Base-by-base conservation (phyloP, 2,113 vertebrate genomes). In the Phycodurus eques region DNA sequence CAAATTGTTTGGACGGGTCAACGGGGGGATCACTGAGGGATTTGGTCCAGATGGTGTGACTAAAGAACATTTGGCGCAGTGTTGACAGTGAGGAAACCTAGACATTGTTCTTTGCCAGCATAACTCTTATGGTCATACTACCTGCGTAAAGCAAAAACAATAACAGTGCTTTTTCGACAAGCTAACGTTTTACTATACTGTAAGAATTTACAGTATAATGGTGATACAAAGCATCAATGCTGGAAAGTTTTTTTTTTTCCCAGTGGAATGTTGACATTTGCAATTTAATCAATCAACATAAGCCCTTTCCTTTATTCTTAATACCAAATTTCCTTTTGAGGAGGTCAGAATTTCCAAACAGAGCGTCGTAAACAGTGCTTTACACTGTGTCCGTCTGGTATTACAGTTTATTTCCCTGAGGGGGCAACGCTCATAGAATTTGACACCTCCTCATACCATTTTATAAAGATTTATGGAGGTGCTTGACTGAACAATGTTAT, bases 41-140 rank as follows among this genome's bases (percentile, higher is more conserved):
- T 75, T 83, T 74, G 72, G 33, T 75, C 74, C 78, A 85, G 83
- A 86, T 88, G 85, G 71, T 53, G 81, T 31, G 70, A 71, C 56
- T 47, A 57, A n/a, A 57, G 70, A 54, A 68, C 56, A 69, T 80
- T 86, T 0, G 17, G 33, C 43, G 63, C 53, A 8, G 49, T 31
- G 62, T 69, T 60, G 71, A 80, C 80, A 11, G 49, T 46, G 62
- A 73, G 46, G 68, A 80, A 81, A 77, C 43, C 51, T 12, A 4
- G n/a, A 60, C 39, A 42, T 31, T 43, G 61, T 70, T 66, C 68
- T 7, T 60, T 31, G 22, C 57, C 11, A 70, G n/a, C 35, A 66
- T 49, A 51, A 63, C 70, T 43, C 20, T 57, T 46, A 63, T 72
- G 13, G 22, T 49, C 43, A 20, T 69, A 51, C 65, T 27, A 27